Conservation (phyloP, 2,888 invertebrate genomes). For the Rhaphigaster nebulosa region DNA sequence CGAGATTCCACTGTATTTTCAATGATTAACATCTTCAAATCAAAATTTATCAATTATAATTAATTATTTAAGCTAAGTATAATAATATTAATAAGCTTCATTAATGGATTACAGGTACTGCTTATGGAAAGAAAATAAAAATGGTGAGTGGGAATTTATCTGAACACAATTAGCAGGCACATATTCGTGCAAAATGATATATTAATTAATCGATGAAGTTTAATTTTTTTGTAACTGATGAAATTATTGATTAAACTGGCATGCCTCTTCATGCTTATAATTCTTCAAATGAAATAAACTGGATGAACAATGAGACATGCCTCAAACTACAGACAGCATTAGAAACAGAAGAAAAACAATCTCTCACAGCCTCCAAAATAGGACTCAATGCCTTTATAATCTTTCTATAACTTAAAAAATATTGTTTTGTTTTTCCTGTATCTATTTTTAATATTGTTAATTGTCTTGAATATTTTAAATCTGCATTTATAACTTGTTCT, state of each 20-base stretch:
- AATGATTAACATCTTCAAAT: neutral
- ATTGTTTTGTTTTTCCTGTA: neutral
- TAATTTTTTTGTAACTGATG: neutral
- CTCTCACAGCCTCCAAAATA: neutral
- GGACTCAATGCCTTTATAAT: neutral
- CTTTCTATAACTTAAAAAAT: neutral
- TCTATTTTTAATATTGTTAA: neutral
- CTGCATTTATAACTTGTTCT: neutral
- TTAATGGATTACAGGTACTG: neutral
- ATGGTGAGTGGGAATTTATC: neutral
- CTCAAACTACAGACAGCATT: conserved; percentile 16
- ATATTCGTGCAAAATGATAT: neutral
- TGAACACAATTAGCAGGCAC: neutral
- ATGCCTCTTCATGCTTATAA: neutral
- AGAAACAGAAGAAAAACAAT: neutral
- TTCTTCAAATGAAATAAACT: neutral
- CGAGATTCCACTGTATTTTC: too few relatives aligned
- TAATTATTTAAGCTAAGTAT: neutral
- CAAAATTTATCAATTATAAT: neutral
- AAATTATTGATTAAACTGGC: neutral
- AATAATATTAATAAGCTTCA: neutral
- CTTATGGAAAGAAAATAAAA: neutral
- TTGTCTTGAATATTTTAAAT: neutral
- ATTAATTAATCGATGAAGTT: neutral
- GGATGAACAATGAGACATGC: conserved; percentile 6